phyloP scores from a whole-genome alignment of 2,113 vertebrate species.

The Baryphthengus martii region DNA sequence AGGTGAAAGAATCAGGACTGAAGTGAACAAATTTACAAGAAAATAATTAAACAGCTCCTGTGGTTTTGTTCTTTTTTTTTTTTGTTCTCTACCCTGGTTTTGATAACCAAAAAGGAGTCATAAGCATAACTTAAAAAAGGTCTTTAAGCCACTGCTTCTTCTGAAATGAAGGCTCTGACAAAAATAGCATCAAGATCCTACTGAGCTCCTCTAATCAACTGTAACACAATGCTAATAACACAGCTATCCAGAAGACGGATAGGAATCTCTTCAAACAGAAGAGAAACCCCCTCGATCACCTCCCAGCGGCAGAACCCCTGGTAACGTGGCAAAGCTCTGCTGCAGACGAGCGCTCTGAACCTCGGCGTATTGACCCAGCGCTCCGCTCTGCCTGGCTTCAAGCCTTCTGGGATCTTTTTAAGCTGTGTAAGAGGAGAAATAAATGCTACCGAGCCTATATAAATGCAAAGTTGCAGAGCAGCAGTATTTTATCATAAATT shows the following conservation, averaged over 20 bases:
- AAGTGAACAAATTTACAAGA: neutral
- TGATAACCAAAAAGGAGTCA: neutral
- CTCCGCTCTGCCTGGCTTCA: neutral
- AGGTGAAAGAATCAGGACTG: neutral
- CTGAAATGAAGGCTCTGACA: neutral
- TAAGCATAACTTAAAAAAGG: neutral
- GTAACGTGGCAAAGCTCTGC: neutral
- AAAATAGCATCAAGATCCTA: neutral
- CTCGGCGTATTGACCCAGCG: rapidly evolving
- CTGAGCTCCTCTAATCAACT: neutral
- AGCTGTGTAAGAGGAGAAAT: neutral
- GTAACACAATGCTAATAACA: rapidly evolving
- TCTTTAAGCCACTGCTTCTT: neutral
- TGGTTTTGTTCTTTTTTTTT: neutral
- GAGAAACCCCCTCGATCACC: neutral
- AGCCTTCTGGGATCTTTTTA: neutral
- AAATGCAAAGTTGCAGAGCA: neutral
- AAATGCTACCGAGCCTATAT: rapidly evolving
- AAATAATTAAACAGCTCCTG: neutral
- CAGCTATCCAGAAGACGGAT: neutral
- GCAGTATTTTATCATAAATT: neutral
- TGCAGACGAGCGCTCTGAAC: neutral
- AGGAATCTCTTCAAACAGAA: neutral
- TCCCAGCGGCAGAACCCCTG: neutral
- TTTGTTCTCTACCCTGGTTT: neutral